phyloP scores from a whole-genome alignment of 2,888 invertebrate genomes.

The Metopia argyrocephala region DNA sequence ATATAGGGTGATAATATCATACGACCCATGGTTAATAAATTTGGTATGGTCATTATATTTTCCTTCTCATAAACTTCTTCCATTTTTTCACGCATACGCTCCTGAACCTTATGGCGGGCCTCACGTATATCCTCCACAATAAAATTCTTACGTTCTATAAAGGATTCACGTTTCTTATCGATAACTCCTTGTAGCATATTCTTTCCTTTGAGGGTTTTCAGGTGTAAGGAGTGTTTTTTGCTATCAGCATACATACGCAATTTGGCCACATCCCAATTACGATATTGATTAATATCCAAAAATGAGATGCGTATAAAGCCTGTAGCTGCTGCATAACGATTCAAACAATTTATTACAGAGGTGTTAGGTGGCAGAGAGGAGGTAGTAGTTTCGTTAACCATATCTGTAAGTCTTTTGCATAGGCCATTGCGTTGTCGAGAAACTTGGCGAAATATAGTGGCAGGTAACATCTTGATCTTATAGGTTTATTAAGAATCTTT shows the following conservation, averaged over 20 bases:
- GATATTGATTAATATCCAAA: constrained; percentile 74
- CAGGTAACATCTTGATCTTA: constrained; percentile 71
- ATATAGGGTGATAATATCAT: constrained; percentile 93
- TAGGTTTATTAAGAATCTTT: not conserved
- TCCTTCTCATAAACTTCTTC: constrained; percentile 84
- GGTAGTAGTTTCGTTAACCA: constrained; percentile 70
- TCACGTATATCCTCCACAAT: constrained; percentile 85
- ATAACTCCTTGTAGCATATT: constrained; percentile 81
- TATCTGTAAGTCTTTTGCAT: constrained; percentile 72
- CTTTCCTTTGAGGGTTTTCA: constrained; percentile 78
- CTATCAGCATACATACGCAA: constrained; percentile 75
- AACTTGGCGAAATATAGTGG: constrained; percentile 75
- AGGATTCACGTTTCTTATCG: constrained; percentile 82
- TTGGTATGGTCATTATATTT: constrained; percentile 96
- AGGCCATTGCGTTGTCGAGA: constrained; percentile 70
- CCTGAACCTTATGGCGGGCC: constrained; percentile 85
- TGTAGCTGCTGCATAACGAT: constrained; percentile 77
- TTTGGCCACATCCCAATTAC: constrained; percentile 76
- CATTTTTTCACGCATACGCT: constrained; percentile 86
- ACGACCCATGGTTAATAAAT: constrained; percentile 90
- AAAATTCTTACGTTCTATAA: constrained; percentile 82
- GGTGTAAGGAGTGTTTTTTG: constrained; percentile 74
- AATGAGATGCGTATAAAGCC: constrained; percentile 76
- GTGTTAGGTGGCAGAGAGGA: constrained; percentile 63
- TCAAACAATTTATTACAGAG: constrained; percentile 73